Conservation (phyloP, 2,797 vertebrate genomes). For the Leucoraja ocellata region DNA sequence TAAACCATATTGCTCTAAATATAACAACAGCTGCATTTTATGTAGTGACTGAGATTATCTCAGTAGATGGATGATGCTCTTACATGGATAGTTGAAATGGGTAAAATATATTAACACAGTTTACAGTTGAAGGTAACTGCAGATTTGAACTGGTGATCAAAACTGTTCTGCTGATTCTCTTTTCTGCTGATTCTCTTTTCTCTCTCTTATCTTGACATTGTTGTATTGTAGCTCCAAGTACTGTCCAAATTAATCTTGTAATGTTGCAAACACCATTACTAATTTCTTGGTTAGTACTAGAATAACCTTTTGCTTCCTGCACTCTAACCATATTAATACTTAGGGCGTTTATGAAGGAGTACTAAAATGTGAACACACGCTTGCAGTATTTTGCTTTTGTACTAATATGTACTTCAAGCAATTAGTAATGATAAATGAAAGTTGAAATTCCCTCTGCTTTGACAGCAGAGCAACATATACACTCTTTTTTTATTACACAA, state of each 20-base stretch:
- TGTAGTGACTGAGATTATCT: neutral
- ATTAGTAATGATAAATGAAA: neutral
- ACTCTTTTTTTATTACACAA: neutral
- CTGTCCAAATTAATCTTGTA: neutral
- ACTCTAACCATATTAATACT: neutral
- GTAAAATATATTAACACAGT: neutral
- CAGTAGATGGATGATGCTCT: neutral
- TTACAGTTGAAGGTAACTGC: neutral
- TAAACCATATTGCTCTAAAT: neutral
- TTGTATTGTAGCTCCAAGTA: neutral
- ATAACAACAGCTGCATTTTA: neutral
- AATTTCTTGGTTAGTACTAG: neutral
- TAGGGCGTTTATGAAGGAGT: neutral
- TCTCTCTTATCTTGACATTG: neutral
- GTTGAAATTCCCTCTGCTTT: neutral
- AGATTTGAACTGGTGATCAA: neutral
- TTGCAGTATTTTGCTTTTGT: neutral
- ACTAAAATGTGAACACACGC: neutral
- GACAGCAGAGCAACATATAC: neutral
- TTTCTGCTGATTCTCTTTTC: neutral
- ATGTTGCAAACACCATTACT: neutral
- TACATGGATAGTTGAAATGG: neutral
- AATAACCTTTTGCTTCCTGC: neutral
- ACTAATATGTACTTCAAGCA: neutral
- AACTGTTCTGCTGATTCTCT: neutral